Evolutionary conservation across 1,140 invertebrate genomes (phyloP).

Genomic region (Zelostemma sp.): DNA sequence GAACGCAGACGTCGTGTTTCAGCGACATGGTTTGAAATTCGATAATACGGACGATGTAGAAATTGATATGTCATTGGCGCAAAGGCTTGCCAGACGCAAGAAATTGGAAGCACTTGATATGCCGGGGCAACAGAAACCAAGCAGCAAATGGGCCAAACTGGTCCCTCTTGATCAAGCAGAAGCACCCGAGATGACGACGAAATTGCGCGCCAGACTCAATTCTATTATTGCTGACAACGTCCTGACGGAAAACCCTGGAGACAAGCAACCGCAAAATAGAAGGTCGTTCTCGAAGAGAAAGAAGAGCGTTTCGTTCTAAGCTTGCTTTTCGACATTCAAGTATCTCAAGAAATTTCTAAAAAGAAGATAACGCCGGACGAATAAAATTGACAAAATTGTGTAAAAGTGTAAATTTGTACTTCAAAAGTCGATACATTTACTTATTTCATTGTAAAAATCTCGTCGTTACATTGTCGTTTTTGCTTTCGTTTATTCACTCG

Average conservation of each 20-base stretch:
- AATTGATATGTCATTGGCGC: constrained; percentile 39
- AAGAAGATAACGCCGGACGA: too few relatives aligned
- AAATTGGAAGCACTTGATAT: constrained; percentile 48
- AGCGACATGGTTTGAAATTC: constrained; percentile 62
- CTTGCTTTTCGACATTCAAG: neutral
- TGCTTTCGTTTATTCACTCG: too few relatives aligned
- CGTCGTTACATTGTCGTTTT: too few relatives aligned
- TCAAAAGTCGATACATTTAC: neutral
- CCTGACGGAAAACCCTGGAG: constrained; percentile 27
- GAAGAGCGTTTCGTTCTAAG: constrained; percentile 62
- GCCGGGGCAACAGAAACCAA: constrained; percentile 41
- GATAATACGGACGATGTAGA: constrained; percentile 54
- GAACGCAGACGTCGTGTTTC: constrained; percentile 55
- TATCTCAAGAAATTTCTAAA: neutral
- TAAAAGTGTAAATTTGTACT: constrained; percentile 1
- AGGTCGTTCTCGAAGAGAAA: constrained; percentile 57
- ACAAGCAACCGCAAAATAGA: constrained; percentile 45
- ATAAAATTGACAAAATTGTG: neutral
- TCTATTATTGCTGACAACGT: constrained; percentile 51
- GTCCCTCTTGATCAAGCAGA: constrained; percentile 30
- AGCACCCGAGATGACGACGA: constrained; percentile 29
- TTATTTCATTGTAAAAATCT: too few relatives aligned
- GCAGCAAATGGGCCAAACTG: constrained; percentile 55
- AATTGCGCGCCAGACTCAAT: constrained; percentile 38
- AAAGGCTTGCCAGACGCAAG: constrained; percentile 52